Percentiles rank a stretch among this genome's conserved stretches.
Evolutionary conservation across 2,888 invertebrate genomes (phyloP).

Genomic region (Nemoura dubitans): DNA sequence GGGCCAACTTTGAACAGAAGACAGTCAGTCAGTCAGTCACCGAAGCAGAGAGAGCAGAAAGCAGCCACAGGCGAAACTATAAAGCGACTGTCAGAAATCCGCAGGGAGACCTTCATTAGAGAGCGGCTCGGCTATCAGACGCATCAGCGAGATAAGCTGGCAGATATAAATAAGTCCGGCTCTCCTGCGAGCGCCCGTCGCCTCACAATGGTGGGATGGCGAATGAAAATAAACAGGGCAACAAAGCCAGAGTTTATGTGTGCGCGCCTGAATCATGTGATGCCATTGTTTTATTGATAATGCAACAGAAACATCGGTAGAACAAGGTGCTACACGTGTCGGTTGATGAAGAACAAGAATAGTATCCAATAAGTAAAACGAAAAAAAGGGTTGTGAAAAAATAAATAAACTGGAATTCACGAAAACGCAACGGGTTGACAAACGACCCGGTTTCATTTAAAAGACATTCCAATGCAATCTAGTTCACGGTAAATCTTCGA

Average conservation of each 20-base stretch:
- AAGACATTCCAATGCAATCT: constrained; percentile 42
- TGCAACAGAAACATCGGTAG: constrained; percentile 35
- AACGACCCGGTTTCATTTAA: constrained; percentile 43
- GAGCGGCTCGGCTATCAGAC: constrained; percentile 22
- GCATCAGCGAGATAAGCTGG: constrained; percentile 29
- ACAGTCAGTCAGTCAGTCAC: constrained; percentile 7
- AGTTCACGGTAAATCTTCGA: constrained; percentile 38
- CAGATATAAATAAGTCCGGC: constrained; percentile 26
- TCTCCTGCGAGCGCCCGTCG: not conserved
- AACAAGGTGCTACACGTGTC: constrained; percentile 31
- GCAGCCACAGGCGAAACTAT: constrained; percentile 24
- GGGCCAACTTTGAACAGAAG: constrained; percentile 14
- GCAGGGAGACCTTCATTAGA: constrained; percentile 33
- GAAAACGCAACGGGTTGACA: constrained; percentile 39
- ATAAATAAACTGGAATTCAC: constrained; percentile 36
- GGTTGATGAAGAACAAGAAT: constrained; percentile 25
- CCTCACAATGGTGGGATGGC: not conserved
- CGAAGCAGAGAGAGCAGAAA: constrained; percentile 1
- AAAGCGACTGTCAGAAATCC: constrained; percentile 40
- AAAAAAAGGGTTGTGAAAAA: constrained; percentile 27
- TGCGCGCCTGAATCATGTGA: not conserved
- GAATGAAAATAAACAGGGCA: constrained; percentile 21
- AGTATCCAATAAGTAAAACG: constrained; percentile 29
- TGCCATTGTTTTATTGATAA: constrained; percentile 37
- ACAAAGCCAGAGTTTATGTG: constrained; percentile 17